phyloP scores from a whole-genome alignment of 1,140 invertebrate species.

The Camponotus floridanus region DNA sequence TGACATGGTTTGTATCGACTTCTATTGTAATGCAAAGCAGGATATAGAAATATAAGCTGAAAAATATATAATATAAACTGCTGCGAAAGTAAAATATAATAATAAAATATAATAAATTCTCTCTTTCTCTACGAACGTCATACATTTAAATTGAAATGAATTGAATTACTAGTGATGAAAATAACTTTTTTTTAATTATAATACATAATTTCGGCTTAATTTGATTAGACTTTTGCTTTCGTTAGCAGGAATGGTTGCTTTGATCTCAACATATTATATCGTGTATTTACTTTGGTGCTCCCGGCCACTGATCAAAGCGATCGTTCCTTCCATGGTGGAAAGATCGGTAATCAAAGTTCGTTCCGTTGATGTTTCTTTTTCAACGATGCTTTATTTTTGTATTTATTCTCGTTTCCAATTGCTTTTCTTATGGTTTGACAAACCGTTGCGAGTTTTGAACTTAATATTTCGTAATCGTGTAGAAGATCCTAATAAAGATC shows the following conservation, averaged over 20 bases:
- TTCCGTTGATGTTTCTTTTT: constrained; percentile 53
- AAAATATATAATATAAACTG: too few species aligned
- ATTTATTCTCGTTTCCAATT: constrained; percentile 38
- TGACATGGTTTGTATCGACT: too few species aligned
- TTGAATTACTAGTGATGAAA: neutral
- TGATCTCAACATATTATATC: constrained; percentile 54
- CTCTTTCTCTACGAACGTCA: too few species aligned
- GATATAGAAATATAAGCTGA: neutral
- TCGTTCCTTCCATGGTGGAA: constrained; percentile 47
- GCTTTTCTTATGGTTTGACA: neutral
- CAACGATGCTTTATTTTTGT: constrained; percentile 31
- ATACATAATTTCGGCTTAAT: constrained; percentile 27
- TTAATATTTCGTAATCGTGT: neutral
- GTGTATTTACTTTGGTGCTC: constrained; percentile 55
- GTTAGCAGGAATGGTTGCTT: constrained; percentile 40
- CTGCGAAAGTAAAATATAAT: too few species aligned
- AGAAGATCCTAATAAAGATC: neutral
- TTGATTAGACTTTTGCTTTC: constrained; percentile 57
- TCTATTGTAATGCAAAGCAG: constrained; percentile 5
- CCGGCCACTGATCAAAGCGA: constrained; percentile 60
- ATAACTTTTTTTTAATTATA: neutral
- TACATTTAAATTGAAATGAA: neutral
- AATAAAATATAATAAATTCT: neutral
- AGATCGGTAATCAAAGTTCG: constrained; percentile 62
- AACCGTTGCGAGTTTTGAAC: neutral